Evolutionary conservation across 2,113 vertebrate species (phyloP).

Genomic region (Camelus dromedarius): DNA sequence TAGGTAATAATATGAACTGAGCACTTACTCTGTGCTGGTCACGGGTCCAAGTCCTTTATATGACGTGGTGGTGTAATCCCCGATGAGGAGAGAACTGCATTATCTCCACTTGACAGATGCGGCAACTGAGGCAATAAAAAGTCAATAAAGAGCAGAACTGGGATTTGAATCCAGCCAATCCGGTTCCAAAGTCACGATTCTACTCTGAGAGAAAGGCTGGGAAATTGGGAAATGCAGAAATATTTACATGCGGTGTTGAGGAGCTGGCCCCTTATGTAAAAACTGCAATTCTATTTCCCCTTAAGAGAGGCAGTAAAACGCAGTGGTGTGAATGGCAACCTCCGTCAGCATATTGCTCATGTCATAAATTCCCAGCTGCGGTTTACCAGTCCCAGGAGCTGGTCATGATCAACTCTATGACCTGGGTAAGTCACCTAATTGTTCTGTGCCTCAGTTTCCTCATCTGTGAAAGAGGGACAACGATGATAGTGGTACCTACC

Average conservation of each 20-base stretch:
- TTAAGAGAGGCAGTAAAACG: neutral
- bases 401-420: neutral
- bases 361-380: neutral
- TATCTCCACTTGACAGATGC: neutral
- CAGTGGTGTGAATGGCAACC: neutral
- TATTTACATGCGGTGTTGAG: neutral
- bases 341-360: neutral
- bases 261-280: neutral
- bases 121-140: neutral
- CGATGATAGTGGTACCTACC: neutral
- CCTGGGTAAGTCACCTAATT: neutral
- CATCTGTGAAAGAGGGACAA: neutral
- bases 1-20: neutral
- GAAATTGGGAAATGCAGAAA: conserved; percentile 6
- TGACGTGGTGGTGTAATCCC: neutral
- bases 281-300: neutral
- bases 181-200: neutral
- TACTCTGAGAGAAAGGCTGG: neutral
- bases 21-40: neutral
- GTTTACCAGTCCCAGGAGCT: neutral
- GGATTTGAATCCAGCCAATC: neutral
- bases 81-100: neutral
- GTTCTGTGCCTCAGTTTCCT: conserved; percentile 45
- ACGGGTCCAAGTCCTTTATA: neutral
- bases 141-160: neutral